A percentile compares a stretch with the other conserved stretches of the same genome.
phyloP scores from a whole-genome alignment of 2,113 vertebrate genomes.

The Odocoileus virginianus region DNA sequence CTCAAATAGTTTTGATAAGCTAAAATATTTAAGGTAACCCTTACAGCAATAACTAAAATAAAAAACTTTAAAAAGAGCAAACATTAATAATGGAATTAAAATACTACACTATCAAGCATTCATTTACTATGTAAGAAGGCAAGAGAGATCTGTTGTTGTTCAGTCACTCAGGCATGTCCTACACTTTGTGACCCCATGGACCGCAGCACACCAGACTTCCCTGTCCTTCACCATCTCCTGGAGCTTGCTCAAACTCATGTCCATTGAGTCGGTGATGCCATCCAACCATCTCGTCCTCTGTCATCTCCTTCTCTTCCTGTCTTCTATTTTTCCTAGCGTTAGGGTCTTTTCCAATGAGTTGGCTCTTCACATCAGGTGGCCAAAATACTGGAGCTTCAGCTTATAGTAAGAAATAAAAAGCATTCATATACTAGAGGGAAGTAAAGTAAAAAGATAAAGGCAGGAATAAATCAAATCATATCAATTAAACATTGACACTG shows the following conservation, averaged over 20 bases:
- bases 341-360: background rate
- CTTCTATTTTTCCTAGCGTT: background rate
- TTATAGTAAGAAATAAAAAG: background rate
- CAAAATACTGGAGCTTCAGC: background rate
- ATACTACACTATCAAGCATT: background rate
- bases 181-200: background rate
- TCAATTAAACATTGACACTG: background rate
- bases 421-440: background rate
- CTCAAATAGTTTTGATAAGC: background rate
- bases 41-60: background rate
- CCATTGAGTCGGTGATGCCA: accelerated
- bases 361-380: background rate
- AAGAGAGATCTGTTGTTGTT: background rate
- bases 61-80: background rate
- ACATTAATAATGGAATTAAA: background rate
- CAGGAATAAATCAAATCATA: background rate
- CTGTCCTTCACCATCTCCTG: background rate
- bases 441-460: background rate
- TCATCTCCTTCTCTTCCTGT: background rate
- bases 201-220: background rate
- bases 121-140: background rate
- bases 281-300: background rate
- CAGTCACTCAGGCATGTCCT: background rate
- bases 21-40: background rate
- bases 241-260: background rate